Conservation (phyloP, 2,797 vertebrate species). For the Amblyraja radiata region DNA sequence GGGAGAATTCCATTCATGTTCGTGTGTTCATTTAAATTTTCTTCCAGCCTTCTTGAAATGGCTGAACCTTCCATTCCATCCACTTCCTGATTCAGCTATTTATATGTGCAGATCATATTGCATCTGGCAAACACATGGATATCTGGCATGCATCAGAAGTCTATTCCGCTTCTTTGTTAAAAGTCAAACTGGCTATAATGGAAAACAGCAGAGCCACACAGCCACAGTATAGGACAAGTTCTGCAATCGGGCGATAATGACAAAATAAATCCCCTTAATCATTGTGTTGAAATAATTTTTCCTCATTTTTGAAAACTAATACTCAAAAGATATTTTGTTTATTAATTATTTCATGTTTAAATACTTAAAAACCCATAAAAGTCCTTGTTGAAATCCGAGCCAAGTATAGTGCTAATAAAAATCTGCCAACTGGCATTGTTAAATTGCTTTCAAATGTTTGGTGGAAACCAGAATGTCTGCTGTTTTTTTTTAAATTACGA, state of each 20-base stretch:
- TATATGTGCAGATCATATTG: not conserved
- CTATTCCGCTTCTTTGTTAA: constrained; percentile 1
- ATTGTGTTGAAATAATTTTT: not conserved
- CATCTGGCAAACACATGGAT: constrained; percentile 36
- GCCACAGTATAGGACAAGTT: not conserved
- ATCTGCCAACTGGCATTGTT: not conserved
- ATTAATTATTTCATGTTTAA: not conserved
- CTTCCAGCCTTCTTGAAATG: not conserved
- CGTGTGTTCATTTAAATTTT: not conserved
- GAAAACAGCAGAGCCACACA: not conserved
- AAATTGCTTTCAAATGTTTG: not conserved
- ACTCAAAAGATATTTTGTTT: not conserved
- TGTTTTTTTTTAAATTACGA: not conserved
- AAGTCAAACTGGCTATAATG: constrained; percentile 19
- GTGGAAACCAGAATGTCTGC: not conserved
- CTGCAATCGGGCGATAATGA: not conserved
- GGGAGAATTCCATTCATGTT: not conserved
- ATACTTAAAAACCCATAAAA: not conserved
- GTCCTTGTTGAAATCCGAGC: not conserved
- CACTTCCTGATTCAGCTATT: constrained; percentile 20
- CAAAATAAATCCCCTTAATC: not conserved
- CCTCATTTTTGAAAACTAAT: not conserved
- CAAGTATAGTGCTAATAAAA: not conserved
- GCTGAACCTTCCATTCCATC: not conserved
- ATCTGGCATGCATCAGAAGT: constrained; percentile 8